A percentile compares a stretch with the other conserved stretches of the same genome.
phyloP scores from a whole-genome alignment of 2,113 vertebrate species.

The Brienomyrus longianalis region DNA sequence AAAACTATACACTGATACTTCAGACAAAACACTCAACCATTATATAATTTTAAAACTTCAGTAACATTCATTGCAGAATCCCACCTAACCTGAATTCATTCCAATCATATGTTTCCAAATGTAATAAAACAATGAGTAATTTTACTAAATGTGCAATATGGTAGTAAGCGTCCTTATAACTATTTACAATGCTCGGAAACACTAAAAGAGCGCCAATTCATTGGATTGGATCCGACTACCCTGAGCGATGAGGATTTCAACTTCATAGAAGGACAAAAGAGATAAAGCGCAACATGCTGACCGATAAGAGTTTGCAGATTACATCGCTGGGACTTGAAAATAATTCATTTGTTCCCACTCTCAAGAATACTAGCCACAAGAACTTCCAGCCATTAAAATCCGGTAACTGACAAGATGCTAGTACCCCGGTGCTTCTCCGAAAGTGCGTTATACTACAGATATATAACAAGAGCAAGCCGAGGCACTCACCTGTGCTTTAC shows the following conservation, averaged over 20 bases:
- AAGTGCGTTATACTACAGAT: too few relatives aligned
- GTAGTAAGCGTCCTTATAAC: not conserved
- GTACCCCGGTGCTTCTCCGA: not conserved
- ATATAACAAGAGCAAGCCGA: too few relatives aligned
- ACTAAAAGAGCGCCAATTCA: not conserved
- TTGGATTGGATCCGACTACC: not conserved
- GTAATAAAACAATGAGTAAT: not conserved
- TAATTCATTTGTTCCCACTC: not conserved
- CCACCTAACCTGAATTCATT: not conserved
- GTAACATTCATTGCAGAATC: not conserved
- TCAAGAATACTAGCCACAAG: not conserved
- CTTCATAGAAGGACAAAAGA: not conserved
- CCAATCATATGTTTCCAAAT: not conserved
- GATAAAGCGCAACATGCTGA: not conserved
- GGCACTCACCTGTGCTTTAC: constrained; percentile 50
- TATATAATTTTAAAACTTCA: not conserved
- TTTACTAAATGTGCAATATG: not conserved
- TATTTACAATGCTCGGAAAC: not conserved
- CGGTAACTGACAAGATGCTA: not conserved
- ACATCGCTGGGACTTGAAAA: not conserved
- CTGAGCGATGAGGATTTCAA: not conserved
- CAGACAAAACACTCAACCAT: not conserved
- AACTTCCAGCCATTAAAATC: not conserved
- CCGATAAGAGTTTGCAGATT: not conserved
- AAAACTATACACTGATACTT: not conserved